Conservation (phyloP, 2,113 vertebrate species). For the Antechinus stuartii region DNA sequence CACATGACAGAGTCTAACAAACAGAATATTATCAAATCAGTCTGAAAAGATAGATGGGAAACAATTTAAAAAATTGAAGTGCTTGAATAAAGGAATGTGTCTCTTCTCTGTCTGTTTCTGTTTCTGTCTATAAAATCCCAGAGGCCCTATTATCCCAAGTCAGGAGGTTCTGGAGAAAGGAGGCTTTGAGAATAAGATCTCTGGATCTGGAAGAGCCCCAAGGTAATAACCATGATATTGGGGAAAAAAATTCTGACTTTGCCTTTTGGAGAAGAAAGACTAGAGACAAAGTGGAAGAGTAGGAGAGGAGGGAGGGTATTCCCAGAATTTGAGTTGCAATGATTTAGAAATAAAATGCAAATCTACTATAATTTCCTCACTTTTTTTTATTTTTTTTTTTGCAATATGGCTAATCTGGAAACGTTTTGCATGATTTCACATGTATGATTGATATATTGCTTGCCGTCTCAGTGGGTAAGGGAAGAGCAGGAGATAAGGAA, state of each 20-base stretch:
- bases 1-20: background rate
- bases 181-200: background rate
- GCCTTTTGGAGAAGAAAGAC: background rate
- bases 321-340: background rate
- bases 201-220: background rate
- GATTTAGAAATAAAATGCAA: background rate
- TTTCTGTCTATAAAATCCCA: background rate
- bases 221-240: background rate
- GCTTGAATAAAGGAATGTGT: background rate
- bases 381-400: background rate
- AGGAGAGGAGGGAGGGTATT: background rate
- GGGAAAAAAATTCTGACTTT: background rate
- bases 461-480: background rate
- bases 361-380: background rate
- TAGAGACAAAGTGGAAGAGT: background rate
- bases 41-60: background rate
- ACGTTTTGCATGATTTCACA: background rate
- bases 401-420: background rate
- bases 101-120: too few relatives aligned
- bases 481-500: background rate
- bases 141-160: background rate
- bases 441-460: background rate
- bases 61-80: background rate
- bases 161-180: background rate
- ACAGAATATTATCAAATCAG: background rate